A percentile compares a stretch with the other conserved stretches of the same genome.
These are phyloP conservation scores for Coturnix japonica DNA, from an alignment of 2,113 vertebrate genomes.

Conservation along the genomic window DNA sequence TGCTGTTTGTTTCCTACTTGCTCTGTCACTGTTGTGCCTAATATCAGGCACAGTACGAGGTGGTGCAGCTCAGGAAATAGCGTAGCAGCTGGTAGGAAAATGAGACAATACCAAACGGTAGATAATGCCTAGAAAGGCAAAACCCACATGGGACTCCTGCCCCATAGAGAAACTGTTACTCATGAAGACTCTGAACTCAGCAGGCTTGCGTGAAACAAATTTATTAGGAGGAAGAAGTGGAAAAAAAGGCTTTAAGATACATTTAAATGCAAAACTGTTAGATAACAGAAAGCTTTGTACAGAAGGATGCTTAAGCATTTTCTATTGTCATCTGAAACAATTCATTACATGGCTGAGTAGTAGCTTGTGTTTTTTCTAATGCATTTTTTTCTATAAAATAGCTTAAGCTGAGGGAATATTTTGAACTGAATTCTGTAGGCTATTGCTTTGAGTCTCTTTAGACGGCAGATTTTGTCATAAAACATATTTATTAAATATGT, in stretches of 20 bases:
- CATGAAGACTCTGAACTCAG: not conserved
- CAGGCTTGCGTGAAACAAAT: not conserved
- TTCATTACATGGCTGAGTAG: not conserved
- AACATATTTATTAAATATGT: not conserved
- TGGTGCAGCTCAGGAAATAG: conserved; percentile 28
- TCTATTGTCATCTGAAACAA: not conserved
- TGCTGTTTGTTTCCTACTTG: conserved; percentile 40
- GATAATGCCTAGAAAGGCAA: not conserved
- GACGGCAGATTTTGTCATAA: not conserved
- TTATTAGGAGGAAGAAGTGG: not conserved
- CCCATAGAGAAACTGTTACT: not conserved
- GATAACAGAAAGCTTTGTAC: not conserved
- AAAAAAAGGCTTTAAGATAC: not conserved
- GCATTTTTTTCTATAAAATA: not conserved
- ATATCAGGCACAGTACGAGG: not conserved
- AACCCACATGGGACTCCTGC: not conserved
- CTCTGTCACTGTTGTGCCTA: conserved; percentile 25
- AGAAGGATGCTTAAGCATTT: not conserved
- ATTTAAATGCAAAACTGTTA: not conserved
- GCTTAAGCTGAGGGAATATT: not conserved
- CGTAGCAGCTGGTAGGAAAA: conserved; percentile 46
- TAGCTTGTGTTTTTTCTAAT: not conserved
- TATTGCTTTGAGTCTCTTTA: not conserved
- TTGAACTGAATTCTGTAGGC: not conserved
- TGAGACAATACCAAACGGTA: conserved; percentile 13